These are phyloP conservation scores for Thunnus albacares DNA, from an alignment of 2,797 vertebrate genomes.

Conservation along the genomic window DNA sequence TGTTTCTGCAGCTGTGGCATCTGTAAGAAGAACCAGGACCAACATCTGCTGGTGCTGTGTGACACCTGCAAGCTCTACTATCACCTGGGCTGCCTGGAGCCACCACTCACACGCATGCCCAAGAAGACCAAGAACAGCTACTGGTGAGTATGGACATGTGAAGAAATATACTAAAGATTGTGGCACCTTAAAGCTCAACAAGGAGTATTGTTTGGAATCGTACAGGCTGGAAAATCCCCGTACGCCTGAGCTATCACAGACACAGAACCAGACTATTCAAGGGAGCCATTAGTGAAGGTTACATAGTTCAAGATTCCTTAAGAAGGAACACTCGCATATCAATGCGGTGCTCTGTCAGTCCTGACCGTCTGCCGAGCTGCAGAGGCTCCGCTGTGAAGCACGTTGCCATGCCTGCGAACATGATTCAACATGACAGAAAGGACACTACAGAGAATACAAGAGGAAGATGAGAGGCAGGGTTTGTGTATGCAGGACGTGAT, in stretches of 20 bases:
- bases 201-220: not conserved
- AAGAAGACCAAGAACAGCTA: conserved; percentile 99
- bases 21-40: conserved; percentile 99
- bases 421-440: conserved; percentile 1
- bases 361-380: not conserved
- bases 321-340: not conserved
- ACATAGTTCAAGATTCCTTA: conserved; percentile 10
- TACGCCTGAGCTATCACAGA: not conserved
- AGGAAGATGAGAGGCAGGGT: not conserved
- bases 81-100: conserved; percentile 97
- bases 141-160: conserved; percentile 87
- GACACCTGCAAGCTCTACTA: conserved; percentile 99
- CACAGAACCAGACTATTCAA: not conserved
- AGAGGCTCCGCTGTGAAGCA: not conserved
- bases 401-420: not conserved
- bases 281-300: conserved; percentile 10
- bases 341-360: conserved; percentile 1
- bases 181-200: not conserved
- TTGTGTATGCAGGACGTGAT: no score
- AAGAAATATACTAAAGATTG: no score
- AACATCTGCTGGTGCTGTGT: conserved; percentile 95
- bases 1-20: conserved; percentile 93
- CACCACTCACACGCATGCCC: conserved; percentile 97
- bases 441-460: not conserved
- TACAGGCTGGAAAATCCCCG: not conserved